Base-by-base conservation (phyloP, 1,140 invertebrate species). In the Cyrtorhinus lividipennis region DNA sequence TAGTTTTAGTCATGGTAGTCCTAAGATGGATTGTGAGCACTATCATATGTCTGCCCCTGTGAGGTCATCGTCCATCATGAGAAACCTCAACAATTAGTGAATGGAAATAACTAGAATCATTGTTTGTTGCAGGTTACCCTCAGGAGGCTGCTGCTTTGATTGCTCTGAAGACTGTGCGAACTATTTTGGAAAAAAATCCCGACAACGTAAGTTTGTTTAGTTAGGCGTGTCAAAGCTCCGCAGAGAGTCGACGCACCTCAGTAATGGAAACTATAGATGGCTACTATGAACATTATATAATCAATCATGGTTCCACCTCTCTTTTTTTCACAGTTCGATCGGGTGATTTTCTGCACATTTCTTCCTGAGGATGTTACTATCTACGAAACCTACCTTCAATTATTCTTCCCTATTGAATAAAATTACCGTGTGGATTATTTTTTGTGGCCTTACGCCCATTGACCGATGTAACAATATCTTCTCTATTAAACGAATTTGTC, bases 261-360 rank as follows among this genome's bases (percentile, higher is more conserved):
- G 30, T 38, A 38, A 38, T 8, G 30, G n/a, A 15, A 38, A 38
- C 15, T 38, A 8, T 38, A 38, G 30, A 38, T 8, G 15, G 30
- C 5, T 38, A 8, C 30, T 38, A 38, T 8, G 30, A 38, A 15
- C 15, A 38, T 38, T 8, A 38, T 38, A 38, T 38, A 38, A 5
- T 38, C 5, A 38, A 38, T 38, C 5, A 8, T 61, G 46, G 24
- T 61, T 30, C n/a, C 24, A 61, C 65, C 62, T 38, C 65, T 8
- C 5, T 71, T 69, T 64, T 67, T 71, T 26, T 75, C 75, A 8
- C 71, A 83, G 73, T 69, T 92, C 67, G 83, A 90, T 38, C 76
- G 85, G 69, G 75, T 92, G 0, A 86, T 94, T 24, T 92, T 94
- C 71, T 91, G 88, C 69, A 71, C 88, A 5, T 92, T 91, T 69